Percentiles rank a stretch among this genome's conserved stretches.
These are phyloP conservation scores for Lacerta viridis DNA, from an alignment of 2,797 vertebrate species.

Conservation along the genomic window DNA sequence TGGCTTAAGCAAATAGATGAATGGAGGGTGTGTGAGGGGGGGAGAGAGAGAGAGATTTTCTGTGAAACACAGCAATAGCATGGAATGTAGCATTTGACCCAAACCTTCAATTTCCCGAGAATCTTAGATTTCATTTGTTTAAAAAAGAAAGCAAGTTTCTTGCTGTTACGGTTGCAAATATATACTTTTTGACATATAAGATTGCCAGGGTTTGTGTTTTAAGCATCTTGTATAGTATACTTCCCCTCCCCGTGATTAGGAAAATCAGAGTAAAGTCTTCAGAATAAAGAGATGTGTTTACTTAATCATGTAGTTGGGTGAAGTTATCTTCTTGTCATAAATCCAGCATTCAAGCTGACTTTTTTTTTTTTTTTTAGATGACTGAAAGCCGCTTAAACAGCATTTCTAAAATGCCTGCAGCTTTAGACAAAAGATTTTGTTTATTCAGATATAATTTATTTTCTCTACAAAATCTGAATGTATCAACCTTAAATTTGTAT, in stretches of 20 bases:
- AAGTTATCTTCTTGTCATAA: too few relatives aligned
- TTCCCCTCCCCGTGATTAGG: background rate
- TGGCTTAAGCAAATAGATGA: background rate
- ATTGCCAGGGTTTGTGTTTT: background rate
- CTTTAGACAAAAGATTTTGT: too few relatives aligned
- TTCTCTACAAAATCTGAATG: too few relatives aligned
- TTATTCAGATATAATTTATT: too few relatives aligned
- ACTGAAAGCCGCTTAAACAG: too few relatives aligned
- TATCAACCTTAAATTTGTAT: too few relatives aligned
- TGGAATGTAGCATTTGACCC: background rate
- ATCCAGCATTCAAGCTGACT: too few relatives aligned
- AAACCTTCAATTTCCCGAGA: background rate
- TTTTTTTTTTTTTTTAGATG: too few relatives aligned
- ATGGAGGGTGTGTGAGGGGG: background rate
- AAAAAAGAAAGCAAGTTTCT: background rate
- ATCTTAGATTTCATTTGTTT: background rate
- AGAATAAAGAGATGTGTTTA: too few relatives aligned
- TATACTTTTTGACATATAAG: background rate
- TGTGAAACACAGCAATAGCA: background rate
- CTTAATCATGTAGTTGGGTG: too few relatives aligned
- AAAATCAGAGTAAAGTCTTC: background rate
- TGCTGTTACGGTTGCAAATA: background rate
- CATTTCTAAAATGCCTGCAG: too few relatives aligned
- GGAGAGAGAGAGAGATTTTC: background rate
- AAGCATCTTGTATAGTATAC: background rate